Evolutionary conservation across 2,888 invertebrate genomes (phyloP), one percentile per base, ranked within the genome.

Genomic region (Adelphocoris suturalis): DNA sequence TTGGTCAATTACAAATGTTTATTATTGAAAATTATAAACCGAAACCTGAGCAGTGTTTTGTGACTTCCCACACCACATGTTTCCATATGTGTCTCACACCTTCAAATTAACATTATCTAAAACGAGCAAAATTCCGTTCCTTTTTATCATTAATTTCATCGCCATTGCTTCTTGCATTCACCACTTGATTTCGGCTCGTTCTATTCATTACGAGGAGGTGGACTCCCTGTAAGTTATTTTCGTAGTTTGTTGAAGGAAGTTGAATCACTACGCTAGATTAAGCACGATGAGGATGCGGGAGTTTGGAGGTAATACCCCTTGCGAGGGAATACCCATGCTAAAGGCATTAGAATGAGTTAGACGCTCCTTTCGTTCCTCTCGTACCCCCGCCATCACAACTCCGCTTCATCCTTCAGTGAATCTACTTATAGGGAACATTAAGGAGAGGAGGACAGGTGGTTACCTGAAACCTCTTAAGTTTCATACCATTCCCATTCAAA

Each of bases 191-290:
- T 37, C 7, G 12, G 61, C 19, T n/a, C 61, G 61, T 61, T 23
- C 23, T 19, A 11, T 68, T 68, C 68, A 68, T 68, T 68, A 68
- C 0, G 23, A 68, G 19, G 27, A 23, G 13, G 0, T 23, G 68
- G 27, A 68, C 68, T 23, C 0, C 7, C 7, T 5, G 9, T 12
- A 78, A 46, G 78, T 61, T 85, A 85, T 85, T 85, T 55, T 27
- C 37, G 85, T 28, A 28, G 57, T 85, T 85, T 85, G 61, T 28
- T 61, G 55, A 3, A 61, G 85, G 85, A 85, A 61, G 85, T 85
- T 85, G 85, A 85, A 85, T 85, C 85, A 85, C 57, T 61, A 85
- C 85, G 85, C 85, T 85, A 85, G 85, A 85, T 85, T 85, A 61
- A 28, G 57, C 4, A 85, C 37, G 85, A 57, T 85, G 85, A 27